These are phyloP conservation scores for Sporophila hypoxantha DNA, from an alignment of 2,113 vertebrate species.

Conservation along the genomic window DNA sequence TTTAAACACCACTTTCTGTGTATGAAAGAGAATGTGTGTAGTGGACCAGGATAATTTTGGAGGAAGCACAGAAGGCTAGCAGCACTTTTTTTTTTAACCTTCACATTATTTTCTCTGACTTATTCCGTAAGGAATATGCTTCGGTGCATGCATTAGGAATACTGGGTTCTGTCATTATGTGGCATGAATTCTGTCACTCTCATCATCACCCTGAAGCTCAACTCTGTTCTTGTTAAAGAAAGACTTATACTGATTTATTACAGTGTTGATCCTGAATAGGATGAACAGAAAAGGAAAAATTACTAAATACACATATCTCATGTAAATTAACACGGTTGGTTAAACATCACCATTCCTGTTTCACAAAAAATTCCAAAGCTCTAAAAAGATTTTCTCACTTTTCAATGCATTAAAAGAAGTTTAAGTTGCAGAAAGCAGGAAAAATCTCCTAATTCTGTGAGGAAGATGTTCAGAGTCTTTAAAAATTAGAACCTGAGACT, in stretches of 20 bases:
- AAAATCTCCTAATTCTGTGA: background rate
- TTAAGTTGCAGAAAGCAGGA: background rate
- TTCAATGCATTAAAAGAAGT: background rate
- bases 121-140: slow-evolving; percentile 38
- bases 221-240: background rate
- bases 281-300: background rate
- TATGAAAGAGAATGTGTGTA: background rate
- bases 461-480: background rate
- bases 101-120: slow-evolving; percentile 30
- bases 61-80: background rate
- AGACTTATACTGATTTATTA: background rate
- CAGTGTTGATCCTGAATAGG: background rate
- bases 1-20: background rate
- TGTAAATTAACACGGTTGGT: background rate
- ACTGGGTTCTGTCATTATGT: slow-evolving; percentile 2
- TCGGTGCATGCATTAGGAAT: background rate
- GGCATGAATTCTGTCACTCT: slow-evolving; percentile 33
- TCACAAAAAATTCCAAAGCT: background rate
- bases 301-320: background rate
- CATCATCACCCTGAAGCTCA: slow-evolving; percentile 29
- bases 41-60: background rate
- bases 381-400: background rate
- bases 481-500: background rate
- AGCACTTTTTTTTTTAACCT: background rate
- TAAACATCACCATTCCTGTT: background rate